phyloP scores from a whole-genome alignment of 2,888 invertebrate genomes.

The Sinodicranocentrus sp. region DNA sequence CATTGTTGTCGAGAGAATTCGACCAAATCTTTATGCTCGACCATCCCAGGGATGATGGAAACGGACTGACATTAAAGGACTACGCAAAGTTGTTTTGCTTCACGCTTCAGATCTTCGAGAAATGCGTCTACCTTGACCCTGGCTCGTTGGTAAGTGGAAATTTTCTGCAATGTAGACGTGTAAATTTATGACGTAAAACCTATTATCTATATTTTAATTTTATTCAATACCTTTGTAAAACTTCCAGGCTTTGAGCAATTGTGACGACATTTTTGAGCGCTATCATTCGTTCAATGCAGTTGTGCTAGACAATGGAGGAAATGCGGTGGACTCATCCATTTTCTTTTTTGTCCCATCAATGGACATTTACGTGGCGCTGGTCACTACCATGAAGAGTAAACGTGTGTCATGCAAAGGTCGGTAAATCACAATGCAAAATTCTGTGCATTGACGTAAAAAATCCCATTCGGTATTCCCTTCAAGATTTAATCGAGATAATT shows the following conservation, averaged over 20 bases:
- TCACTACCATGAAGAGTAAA: neutral
- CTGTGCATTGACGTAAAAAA: neutral
- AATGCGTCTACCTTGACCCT: slow-evolving; percentile 13
- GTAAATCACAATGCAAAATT: neutral
- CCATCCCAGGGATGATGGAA: slow-evolving; percentile 4
- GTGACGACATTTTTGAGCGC: slow-evolving; percentile 36
- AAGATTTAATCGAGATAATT: too few relatives aligned
- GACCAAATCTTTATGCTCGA: slow-evolving; percentile 18
- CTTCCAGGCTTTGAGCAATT: slow-evolving; percentile 30
- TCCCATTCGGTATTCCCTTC: neutral
- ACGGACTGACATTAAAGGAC: neutral
- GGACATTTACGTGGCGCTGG: neutral
- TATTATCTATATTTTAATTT: neutral
- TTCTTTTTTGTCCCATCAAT: slow-evolving; percentile 10
- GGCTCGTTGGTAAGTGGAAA: slow-evolving; percentile 10
- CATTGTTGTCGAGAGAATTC: neutral
- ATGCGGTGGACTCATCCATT: slow-evolving; percentile 14
- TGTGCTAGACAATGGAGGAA: neutral
- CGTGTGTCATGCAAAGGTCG: neutral
- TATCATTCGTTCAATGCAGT: slow-evolving; percentile 7
- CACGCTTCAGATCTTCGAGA: slow-evolving; percentile 27
- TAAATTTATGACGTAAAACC: too few relatives aligned
- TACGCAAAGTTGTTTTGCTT: slow-evolving; percentile 16
- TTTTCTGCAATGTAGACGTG: neutral
- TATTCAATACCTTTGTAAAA: neutral